These are phyloP conservation scores for Apogon talboti DNA, from an alignment of 2,797 vertebrate genomes.

Conservation along the genomic window DNA sequence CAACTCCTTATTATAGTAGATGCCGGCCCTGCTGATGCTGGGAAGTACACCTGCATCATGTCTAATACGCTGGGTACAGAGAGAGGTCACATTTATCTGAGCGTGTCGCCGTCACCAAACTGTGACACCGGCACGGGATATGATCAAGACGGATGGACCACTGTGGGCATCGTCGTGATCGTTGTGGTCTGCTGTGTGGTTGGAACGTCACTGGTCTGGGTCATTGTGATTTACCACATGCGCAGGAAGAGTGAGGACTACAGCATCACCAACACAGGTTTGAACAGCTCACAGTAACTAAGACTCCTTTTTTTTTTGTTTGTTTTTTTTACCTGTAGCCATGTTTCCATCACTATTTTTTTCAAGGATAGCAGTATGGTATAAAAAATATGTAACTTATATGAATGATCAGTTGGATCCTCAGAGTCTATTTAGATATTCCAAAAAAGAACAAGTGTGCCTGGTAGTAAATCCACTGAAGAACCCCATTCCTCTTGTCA, in stretches of 20 bases:
- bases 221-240: conserved; percentile 99
- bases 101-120: conserved; percentile 90
- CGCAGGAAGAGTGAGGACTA: conserved; percentile 94
- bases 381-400: no score
- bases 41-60: conserved; percentile 97
- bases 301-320: no score
- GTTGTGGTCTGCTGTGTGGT: conserved; percentile 99
- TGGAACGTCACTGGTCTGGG: conserved; percentile 97
- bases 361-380: no score
- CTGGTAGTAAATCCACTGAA: no score
- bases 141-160: conserved; percentile 93
- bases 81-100: conserved; percentile 91
- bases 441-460: no score
- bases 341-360: not conserved
- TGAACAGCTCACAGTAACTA: conserved; percentile 45
- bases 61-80: conserved; percentile 96
- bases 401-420: no score
- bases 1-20: conserved; percentile 97
- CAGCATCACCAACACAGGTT: conserved; percentile 98
- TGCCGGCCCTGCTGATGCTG: conserved; percentile 89
- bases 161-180: conserved; percentile 96
- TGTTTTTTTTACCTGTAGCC: not conserved
- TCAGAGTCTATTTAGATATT: no score
- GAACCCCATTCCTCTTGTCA: no score
- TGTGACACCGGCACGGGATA: conserved; percentile 86